A percentile compares a stretch with the other conserved stretches of the same genome.
Evolutionary conservation across 2,113 vertebrate genomes (phyloP).

Genomic region (Chunga burmeisteri): DNA sequence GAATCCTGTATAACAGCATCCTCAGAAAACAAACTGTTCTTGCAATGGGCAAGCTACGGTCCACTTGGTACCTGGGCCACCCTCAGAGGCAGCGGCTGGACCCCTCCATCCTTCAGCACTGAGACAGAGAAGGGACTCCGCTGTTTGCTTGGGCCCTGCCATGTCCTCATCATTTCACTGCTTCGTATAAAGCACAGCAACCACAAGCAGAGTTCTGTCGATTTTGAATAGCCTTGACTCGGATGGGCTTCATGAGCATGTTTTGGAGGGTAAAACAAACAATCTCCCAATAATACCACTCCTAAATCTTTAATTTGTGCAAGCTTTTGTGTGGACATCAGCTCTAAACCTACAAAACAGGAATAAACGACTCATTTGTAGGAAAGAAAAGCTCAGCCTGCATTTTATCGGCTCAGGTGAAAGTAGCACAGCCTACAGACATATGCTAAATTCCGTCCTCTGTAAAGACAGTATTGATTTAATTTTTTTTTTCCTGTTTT

Average conservation of each 20-base stretch:
- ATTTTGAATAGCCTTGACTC: neutral
- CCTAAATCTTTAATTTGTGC: conserved; percentile 4
- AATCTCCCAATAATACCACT: neutral
- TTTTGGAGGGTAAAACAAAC: neutral
- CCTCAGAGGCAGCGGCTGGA: neutral
- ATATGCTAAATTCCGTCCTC: conserved; percentile 26
- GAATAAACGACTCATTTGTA: conserved; percentile 23
- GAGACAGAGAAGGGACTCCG: neutral
- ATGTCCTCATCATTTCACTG: neutral
- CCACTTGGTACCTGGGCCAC: neutral
- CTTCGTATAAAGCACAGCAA: neutral
- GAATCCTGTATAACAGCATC: neutral
- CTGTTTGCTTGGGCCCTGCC: neutral
- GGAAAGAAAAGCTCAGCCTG: neutral
- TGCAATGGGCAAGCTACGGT: neutral
- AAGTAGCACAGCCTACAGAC: conserved; percentile 37
- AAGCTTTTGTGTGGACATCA: neutral
- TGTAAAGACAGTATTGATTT: conserved; percentile 16
- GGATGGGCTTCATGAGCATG: neutral
- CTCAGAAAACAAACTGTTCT: neutral
- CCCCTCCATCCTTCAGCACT: neutral
- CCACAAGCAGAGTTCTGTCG: neutral
- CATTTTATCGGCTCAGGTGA: neutral
- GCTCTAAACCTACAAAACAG: neutral
- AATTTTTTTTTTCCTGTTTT: conserved; percentile 14